Evolutionary conservation across 2,888 invertebrate genomes (phyloP).

Genomic region (Eristalinus sepulchralis): DNA sequence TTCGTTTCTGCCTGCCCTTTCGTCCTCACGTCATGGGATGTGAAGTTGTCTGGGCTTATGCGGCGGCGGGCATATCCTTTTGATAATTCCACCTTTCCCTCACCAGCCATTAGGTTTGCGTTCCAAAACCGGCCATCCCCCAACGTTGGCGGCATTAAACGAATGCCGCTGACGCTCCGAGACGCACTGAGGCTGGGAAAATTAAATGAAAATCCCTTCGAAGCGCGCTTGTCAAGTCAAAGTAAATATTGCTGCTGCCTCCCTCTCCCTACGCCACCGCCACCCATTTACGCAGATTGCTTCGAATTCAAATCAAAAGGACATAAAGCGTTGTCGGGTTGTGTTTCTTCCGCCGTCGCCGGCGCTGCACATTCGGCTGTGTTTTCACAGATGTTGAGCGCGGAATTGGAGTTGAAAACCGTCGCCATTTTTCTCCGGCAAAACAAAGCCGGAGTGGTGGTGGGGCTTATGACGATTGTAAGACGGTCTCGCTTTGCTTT

Average conservation of each 20-base stretch:
- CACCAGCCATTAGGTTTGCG: not conserved
- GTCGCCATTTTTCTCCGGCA: slow-evolving; percentile 21
- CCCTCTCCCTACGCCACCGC: not conserved
- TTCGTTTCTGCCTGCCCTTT: not conserved
- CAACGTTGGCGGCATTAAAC: not conserved
- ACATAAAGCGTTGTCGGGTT: slow-evolving; percentile 46
- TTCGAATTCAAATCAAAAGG: slow-evolving; percentile 64
- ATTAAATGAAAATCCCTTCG: slow-evolving; percentile 52
- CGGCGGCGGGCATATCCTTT: not conserved
- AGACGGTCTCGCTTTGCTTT: not conserved
- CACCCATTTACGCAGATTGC: slow-evolving; percentile 19
- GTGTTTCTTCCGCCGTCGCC: not conserved
- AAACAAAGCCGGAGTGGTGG: not conserved
- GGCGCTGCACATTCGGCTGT: slow-evolving; percentile 14
- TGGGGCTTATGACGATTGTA: not conserved
- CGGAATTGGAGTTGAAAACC: slow-evolving; percentile 34
- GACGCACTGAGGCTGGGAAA: slow-evolving; percentile 13
- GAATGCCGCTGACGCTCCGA: not conserved
- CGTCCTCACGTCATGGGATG: too few relatives aligned
- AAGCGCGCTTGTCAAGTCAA: slow-evolving; percentile 26
- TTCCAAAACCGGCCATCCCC: not conserved
- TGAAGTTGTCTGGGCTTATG: not conserved
- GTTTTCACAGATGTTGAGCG: slow-evolving; percentile 52
- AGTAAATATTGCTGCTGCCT: slow-evolving; percentile 35
- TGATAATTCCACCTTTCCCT: not conserved